phyloP scores from a whole-genome alignment of 2,888 invertebrate species.

The Trachelus troglodyta region DNA sequence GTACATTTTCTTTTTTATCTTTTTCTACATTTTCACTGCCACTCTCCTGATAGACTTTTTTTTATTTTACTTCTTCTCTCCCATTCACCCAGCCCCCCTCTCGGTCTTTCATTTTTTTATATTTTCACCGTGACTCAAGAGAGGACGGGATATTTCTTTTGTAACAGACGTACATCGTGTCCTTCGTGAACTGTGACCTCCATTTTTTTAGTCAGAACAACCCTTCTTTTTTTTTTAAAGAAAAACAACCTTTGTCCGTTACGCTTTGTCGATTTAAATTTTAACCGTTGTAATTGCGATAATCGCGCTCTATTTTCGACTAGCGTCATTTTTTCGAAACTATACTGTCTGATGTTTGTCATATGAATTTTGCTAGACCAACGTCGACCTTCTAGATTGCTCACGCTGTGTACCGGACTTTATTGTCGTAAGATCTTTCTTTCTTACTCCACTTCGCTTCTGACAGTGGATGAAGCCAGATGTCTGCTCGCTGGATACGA shows the following conservation, averaged over 20 bases:
- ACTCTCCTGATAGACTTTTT: not conserved
- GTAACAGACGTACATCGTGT: not conserved
- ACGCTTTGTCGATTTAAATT: not conserved
- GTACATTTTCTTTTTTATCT: not conserved
- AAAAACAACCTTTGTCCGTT: not conserved
- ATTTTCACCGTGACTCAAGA: constrained; percentile 4
- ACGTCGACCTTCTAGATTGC: not conserved
- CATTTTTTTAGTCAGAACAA: not conserved
- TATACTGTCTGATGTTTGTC: not conserved
- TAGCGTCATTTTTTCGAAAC: not conserved
- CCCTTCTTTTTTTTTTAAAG: not conserved
- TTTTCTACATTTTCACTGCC: not conserved
- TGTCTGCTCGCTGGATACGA: not conserved
- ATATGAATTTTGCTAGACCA: not conserved
- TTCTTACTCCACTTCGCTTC: not conserved
- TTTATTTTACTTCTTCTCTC: not conserved
- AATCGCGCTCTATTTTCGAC: not conserved
- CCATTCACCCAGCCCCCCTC: not conserved
- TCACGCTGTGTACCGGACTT: not conserved
- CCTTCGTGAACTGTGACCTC: not conserved
- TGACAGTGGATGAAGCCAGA: not conserved
- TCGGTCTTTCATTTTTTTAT: constrained; percentile 9
- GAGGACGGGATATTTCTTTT: not conserved
- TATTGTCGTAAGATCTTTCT: not conserved
- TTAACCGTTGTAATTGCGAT: not conserved